A percentile compares a stretch with the other conserved stretches of the same genome.
Conservation (phyloP, 1,140 invertebrate genomes). For the Drosophila aff. region DNA sequence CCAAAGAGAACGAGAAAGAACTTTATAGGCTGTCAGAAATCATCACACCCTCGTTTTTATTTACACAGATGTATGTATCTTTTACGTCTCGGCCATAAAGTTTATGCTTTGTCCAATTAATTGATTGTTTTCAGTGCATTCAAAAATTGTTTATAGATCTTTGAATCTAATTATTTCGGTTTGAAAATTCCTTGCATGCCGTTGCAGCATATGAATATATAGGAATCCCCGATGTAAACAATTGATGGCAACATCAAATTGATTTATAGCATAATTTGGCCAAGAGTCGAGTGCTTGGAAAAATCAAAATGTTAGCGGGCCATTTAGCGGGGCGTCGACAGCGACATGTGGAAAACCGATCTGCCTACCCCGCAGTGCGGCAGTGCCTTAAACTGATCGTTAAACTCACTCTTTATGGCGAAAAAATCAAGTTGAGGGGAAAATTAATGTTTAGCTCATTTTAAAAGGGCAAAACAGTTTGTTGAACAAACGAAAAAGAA, state of each 20-base stretch:
- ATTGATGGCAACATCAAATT: conserved; percentile 56
- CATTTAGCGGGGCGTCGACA: conserved; percentile 69
- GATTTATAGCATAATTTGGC: conserved; percentile 74
- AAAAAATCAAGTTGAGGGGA: conserved; percentile 51
- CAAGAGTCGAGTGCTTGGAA: conserved; percentile 43
- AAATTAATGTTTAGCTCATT: conserved; percentile 56
- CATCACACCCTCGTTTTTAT: conserved; percentile 25
- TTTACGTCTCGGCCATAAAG: conserved; percentile 40
- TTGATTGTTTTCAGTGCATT: conserved; percentile 55
- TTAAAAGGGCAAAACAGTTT: conserved; percentile 56
- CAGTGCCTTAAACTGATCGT: conserved; percentile 45
- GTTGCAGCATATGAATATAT: conserved; percentile 52
- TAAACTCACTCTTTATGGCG: conserved; percentile 61
- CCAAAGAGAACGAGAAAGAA: neutral
- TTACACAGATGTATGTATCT: conserved; percentile 19
- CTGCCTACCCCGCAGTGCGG: neutral
- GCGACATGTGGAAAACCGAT: conserved; percentile 27
- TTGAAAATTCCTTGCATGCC: conserved; percentile 52
- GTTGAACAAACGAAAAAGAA: conserved; percentile 44
- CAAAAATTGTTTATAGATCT: conserved; percentile 46
- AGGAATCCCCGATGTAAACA: conserved; percentile 27
- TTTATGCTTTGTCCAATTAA: conserved; percentile 60
- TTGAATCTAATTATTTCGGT: conserved; percentile 21
- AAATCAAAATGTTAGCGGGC: conserved; percentile 47
- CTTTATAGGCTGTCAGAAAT: conserved; percentile 29